phyloP scores from a whole-genome alignment of 2,797 vertebrate species.

The Sitta carolinensis region DNA sequence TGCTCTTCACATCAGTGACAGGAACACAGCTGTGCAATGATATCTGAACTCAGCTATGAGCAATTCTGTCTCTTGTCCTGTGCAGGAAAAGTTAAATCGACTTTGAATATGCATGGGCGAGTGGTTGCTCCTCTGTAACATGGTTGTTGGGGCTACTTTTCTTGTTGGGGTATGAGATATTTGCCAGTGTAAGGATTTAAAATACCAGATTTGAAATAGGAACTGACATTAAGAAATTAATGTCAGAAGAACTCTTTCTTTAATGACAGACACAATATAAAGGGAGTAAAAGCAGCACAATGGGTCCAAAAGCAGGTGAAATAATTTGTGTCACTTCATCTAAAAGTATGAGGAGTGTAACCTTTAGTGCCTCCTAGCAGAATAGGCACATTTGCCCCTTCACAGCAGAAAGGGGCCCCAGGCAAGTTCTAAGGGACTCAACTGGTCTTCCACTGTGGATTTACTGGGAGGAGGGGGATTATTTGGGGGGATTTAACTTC shows the following conservation, averaged over 20 bases:
- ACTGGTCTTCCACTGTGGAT: neutral
- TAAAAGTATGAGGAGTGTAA: neutral
- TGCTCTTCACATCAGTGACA: neutral
- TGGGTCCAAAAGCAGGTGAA: neutral
- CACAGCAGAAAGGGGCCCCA: neutral
- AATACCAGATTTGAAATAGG: neutral
- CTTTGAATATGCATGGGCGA: neutral
- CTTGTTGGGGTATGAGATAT: neutral
- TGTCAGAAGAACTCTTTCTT: neutral
- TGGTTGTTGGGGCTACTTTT: neutral
- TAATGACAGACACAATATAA: neutral
- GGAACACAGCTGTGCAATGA: neutral
- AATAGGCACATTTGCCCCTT: neutral
- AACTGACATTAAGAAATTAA: neutral
- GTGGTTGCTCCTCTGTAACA: neutral
- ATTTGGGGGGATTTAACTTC: neutral
- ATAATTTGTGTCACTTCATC: neutral
- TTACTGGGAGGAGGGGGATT: neutral
- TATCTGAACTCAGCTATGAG: neutral
- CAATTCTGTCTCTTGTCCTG: neutral
- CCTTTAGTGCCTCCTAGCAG: neutral
- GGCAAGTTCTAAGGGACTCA: neutral
- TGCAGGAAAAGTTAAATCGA: neutral
- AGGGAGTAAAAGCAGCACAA: neutral
- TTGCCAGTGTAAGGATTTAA: neutral